These are phyloP conservation scores for Planiliza haematocheilus DNA, from an alignment of 2,113 vertebrate genomes.

Conservation along the genomic window DNA sequence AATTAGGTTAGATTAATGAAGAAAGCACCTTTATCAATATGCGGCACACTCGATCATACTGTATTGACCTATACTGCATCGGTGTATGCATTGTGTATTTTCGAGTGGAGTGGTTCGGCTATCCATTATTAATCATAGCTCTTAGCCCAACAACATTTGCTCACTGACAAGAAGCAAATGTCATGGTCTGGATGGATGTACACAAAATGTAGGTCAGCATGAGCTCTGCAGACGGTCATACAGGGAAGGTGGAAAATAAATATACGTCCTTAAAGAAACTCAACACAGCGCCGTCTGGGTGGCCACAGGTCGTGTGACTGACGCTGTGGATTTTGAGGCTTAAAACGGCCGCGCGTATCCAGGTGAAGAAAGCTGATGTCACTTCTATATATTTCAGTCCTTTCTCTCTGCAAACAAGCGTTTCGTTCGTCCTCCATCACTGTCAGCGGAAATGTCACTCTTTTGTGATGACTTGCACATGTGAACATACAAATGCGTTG, in stretches of 20 bases:
- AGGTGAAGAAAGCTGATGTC: slow-evolving; percentile 10
- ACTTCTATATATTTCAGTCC: slow-evolving; percentile 11
- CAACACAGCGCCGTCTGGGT: slow-evolving; percentile 28
- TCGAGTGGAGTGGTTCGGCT: slow-evolving; percentile 38
- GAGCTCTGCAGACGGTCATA: slow-evolving; percentile 42
- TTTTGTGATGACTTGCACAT: slow-evolving; percentile 53
- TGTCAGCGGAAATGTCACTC: slow-evolving; percentile 54
- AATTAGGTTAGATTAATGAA: slow-evolving; percentile 20
- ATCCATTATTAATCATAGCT: slow-evolving; percentile 64
- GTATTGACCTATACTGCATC: slow-evolving; percentile 4
- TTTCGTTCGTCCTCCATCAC: slow-evolving; percentile 47
- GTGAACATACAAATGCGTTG: slow-evolving; percentile 57
- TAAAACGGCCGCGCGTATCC: slow-evolving; percentile 26
- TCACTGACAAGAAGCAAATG: slow-evolving; percentile 60
- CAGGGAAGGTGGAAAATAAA: slow-evolving; percentile 5
- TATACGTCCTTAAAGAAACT: slow-evolving; percentile 27
- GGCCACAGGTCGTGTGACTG: slow-evolving; percentile 52
- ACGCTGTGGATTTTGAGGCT: slow-evolving; percentile 29
- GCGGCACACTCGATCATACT: background rate
- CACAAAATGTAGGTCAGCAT: slow-evolving; percentile 55
- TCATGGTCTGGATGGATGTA: slow-evolving; percentile 37
- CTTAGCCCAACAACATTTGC: slow-evolving; percentile 51
- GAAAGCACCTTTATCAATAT: slow-evolving; percentile 15
- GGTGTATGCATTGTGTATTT: slow-evolving; percentile 21
- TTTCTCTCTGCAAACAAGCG: slow-evolving; percentile 39